Evolutionary conservation across 2,888 invertebrate species (phyloP).

Genomic region (Agonopterix heracliana): DNA sequence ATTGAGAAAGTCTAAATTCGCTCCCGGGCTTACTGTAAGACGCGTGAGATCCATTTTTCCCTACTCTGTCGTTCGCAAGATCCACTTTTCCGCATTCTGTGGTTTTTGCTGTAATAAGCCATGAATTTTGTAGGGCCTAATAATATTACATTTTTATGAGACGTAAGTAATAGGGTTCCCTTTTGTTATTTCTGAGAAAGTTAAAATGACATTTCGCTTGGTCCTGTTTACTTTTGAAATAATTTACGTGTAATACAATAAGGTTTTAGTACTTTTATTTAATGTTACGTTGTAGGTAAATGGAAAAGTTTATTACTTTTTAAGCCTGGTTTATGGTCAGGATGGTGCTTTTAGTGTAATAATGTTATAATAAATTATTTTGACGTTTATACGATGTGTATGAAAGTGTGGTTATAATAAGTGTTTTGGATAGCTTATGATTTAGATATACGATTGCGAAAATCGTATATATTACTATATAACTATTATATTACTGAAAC

Average conservation of each 20-base stretch:
- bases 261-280: neutral
- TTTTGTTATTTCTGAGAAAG: constrained; percentile 8
- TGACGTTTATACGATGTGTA: neutral
- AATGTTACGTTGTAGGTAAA: neutral
- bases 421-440: too few relatives aligned
- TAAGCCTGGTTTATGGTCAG: neutral
- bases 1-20: too few relatives aligned
- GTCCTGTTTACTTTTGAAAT: constrained; percentile 6
- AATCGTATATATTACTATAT: too few relatives aligned
- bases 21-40: too few relatives aligned
- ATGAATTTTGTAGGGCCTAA: constrained; percentile 13
- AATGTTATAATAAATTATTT: neutral
- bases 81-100: neutral
- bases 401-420: neutral
- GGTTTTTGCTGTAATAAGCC: constrained; percentile 8
- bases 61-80: too few relatives aligned
- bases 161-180: constrained; percentile 12
- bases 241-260: neutral
- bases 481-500: too few relatives aligned
- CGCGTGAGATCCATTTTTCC: too few relatives aligned
- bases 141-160: constrained; percentile 13
- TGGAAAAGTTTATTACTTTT: neutral
- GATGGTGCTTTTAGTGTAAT: neutral
- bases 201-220: constrained; percentile 5
- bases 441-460: too few relatives aligned